Conservation (phyloP, 2,113 vertebrate species). For the Ia io region DNA sequence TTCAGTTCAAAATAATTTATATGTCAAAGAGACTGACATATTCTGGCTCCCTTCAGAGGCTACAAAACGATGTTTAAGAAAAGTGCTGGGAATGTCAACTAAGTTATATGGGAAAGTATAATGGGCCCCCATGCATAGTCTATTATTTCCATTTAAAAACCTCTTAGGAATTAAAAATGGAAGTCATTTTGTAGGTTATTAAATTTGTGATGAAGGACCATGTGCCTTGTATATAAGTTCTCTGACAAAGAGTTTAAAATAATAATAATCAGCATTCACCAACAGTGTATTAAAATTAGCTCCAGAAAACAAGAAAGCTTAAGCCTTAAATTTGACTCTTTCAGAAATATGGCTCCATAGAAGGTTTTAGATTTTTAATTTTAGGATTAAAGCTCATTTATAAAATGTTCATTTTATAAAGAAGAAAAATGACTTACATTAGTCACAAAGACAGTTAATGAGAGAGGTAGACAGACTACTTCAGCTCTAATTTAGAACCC, state of each 20-base stretch:
- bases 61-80: background rate
- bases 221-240: background rate
- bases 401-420: background rate
- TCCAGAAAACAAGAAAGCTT: background rate
- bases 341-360: background rate
- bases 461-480: background rate
- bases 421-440: background rate
- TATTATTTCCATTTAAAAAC: background rate
- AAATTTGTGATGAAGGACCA: background rate
- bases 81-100: background rate
- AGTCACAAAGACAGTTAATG: background rate
- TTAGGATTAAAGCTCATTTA: background rate
- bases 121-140: background rate
- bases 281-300: background rate
- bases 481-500: background rate
- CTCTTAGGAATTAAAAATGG: background rate
- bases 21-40: background rate
- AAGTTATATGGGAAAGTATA: background rate
- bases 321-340: background rate
- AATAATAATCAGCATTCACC: background rate
- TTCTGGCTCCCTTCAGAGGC: background rate
- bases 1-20: background rate
- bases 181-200: background rate
- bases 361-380: background rate
- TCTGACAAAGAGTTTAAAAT: background rate